Base-by-base conservation (phyloP, 2,797 vertebrate species). In the Lacerta viridis region DNA sequence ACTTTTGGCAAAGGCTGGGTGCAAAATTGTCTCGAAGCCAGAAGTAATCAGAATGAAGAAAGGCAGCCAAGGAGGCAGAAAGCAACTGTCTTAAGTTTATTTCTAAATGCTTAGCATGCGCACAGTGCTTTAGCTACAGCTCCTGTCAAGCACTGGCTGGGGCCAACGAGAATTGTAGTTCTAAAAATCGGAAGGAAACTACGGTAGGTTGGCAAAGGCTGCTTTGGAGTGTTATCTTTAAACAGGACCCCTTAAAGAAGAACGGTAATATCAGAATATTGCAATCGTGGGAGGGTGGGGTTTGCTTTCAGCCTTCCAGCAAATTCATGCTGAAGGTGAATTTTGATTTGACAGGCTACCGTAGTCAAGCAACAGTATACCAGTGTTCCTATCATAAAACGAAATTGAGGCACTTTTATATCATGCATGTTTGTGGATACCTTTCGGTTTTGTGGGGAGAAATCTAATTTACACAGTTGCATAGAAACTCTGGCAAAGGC, bases 21-120 rank as follows among this genome's bases (percentile, higher is more conserved):
- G 10, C 3, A 41, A 82, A 83, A 85, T 89, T 84, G 46, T 81
- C 72, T 85, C 55, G 64, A 86, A 92, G 59, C 39, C 39, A 64
- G 15, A 91, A 90, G 23, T 66, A 5, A 64, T 87, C 86, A 77
- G 46, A 78, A 75, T 5, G 87, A 82, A 18, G 41, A 87, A 85
- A 83, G 25, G 1, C 77, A 91, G 85, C 87, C 39, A 71, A 88
- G 9, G 69, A 39, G 46, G 82, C 77, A 20, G 7, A 83, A 61
- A 79, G 6, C 43, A 92, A 84, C 2, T 25, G 86, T 89, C 50
- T 78, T 78, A 36, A 13, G 72, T 36, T 55, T 41, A 80, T 4
- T 59, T 85, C 50, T 80, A 89, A 55, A 83, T 18, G 20, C 25
- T 41, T 27, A 41, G 7, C 25, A 69, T 55, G 9, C 8, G n/a